Base-by-base conservation (phyloP, 2,113 vertebrate species). In the Carassius carassius region DNA sequence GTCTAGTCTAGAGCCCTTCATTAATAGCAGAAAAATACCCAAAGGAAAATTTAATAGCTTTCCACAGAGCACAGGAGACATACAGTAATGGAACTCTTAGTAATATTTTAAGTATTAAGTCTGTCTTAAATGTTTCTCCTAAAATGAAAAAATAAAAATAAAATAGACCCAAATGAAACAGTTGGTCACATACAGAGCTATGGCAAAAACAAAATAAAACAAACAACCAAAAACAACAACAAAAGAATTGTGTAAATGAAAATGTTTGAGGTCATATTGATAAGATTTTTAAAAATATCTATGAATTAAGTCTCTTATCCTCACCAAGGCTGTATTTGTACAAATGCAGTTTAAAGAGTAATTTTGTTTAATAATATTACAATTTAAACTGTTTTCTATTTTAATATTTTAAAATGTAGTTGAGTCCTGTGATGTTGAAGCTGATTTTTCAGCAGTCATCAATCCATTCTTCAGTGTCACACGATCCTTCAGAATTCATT, bases 1-100 rank as follows among this genome's bases (percentile, higher is more conserved):
- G 23, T 41, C 23, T 65, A 47, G n/a, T 62, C 58, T 47, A 21
- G 17, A 77, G 75, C 25, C 51, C 6, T 58, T 77, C 19, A 47
- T 25, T 80, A 62, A 80, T 60, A 29, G 16, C 9, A 47, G 37
- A 78, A 78, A 78, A 78, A 78, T 73, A 58, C 11, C 19, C 19
- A 62, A n/a, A 78, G 56, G 41, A 49, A 41, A 23, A 41, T 60
- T n/a, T 21, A 49, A 75, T 49, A 72, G 19, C 19, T 44, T 19
- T n/a, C 69, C 19, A 11, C 19, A n/a, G 35, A n/a, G 35, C n/a
- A 29, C 47, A 29, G 13, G 23, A 51, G 23, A 32, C 23, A 29
- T 51, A 16, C 49, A 54, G 14, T 54, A 75, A 76, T 76, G 14
- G 73, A 76, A 29, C n/a, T 37, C 32, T 51, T 14, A 29, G 14